Conservation (phyloP, 2,888 invertebrate species). For the Polyommatus iphigenia region DNA sequence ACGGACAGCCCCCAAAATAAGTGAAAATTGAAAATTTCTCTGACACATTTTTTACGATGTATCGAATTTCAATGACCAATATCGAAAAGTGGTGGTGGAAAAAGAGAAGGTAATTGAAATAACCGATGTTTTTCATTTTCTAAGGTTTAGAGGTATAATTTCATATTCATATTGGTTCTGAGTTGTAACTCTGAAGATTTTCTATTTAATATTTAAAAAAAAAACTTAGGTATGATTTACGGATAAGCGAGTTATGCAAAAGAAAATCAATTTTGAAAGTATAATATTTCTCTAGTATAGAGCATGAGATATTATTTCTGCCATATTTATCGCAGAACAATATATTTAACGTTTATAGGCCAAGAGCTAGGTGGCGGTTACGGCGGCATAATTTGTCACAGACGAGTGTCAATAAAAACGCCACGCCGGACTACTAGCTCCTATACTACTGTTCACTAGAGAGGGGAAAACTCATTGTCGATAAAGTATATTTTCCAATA, state of each 20-base stretch:
- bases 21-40: slow-evolving; percentile 65
- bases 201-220: too few species aligned
- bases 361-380: slow-evolving; percentile 18
- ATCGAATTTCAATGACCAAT: slow-evolving; percentile 16
- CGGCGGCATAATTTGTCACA: slow-evolving; percentile 70
- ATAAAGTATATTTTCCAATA: not conserved
- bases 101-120: not conserved
- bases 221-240: too few species aligned
- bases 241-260: not conserved
- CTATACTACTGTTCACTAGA: slow-evolving; percentile 54
- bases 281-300: not conserved
- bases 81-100: not conserved
- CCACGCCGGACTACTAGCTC: slow-evolving; percentile 76
- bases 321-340: not conserved
- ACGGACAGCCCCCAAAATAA: slow-evolving; percentile 70
- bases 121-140: not conserved
- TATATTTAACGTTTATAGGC: slow-evolving; percentile 24
- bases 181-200: too few species aligned
- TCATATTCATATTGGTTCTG: too few species aligned
- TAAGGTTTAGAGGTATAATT: not conserved
- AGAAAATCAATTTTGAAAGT: not conserved
- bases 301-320: not conserved
- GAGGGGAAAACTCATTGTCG: not conserved
- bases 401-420: slow-evolving; percentile 79
- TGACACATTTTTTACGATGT: slow-evolving; percentile 33